Conservation (phyloP, 2,113 vertebrate genomes). For the Mystacornis crossleyi region DNA sequence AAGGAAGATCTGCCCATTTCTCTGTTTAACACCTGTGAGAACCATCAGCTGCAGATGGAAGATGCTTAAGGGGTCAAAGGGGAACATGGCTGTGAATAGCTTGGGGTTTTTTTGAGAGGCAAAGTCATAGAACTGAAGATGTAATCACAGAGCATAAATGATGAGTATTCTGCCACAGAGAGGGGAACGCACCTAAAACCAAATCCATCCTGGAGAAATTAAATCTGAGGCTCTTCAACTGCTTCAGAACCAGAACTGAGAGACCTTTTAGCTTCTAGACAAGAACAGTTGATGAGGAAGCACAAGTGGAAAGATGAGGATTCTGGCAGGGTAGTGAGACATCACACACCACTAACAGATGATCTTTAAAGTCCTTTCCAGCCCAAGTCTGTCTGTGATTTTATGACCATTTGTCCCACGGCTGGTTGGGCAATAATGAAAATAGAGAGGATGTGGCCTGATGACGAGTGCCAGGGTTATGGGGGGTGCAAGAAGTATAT, state of each 20-base stretch:
- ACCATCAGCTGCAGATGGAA: not conserved
- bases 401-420: not conserved
- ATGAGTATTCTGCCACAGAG: not conserved
- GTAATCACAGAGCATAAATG: rapidly evolving
- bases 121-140: not conserved
- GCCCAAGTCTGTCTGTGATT: not conserved
- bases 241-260: not conserved
- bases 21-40: not conserved
- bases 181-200: not conserved
- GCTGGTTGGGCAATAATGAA: not conserved
- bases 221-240: not conserved
- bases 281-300: not conserved
- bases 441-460: not conserved
- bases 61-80: not conserved
- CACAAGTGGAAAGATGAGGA: not conserved
- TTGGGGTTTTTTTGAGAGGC: rapidly evolving
- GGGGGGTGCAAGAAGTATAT: not conserved
- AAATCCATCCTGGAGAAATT: not conserved
- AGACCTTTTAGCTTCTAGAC: not conserved
- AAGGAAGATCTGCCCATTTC: not conserved
- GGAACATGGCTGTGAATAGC: not conserved
- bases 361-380: not conserved
- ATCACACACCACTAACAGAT: not conserved
- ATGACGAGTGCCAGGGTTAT: not conserved
- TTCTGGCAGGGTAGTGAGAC: not conserved